Evolutionary conservation across 2,888 invertebrate genomes (phyloP).

Genomic region (Parthenolecanium corni): DNA sequence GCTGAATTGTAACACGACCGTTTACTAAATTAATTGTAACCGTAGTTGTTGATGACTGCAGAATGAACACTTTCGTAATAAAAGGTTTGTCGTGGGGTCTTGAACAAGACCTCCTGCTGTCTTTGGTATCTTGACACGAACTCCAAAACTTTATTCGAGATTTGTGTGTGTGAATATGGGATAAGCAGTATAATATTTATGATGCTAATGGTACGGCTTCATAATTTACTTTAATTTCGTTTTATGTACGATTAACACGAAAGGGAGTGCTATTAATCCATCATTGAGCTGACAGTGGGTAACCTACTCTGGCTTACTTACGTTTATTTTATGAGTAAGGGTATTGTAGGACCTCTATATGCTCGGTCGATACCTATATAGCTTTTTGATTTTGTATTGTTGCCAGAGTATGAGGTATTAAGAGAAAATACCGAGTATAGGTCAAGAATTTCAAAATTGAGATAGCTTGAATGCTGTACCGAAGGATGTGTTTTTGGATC

Average conservation of each 20-base stretch:
- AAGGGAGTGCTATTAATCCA: slow-evolving; percentile 20
- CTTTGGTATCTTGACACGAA: slow-evolving; percentile 15
- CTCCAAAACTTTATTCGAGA: neutral
- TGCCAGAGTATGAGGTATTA: no score
- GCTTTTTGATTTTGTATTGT: no score
- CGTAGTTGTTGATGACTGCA: slow-evolving; percentile 22
- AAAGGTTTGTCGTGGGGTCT: slow-evolving; percentile 19
- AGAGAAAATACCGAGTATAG: no score
- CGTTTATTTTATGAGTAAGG: no score
- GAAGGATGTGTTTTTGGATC: no score
- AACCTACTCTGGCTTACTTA: slow-evolving; percentile 1
- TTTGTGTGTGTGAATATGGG: slow-evolving; percentile 9
- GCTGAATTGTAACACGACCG: slow-evolving; percentile 24
- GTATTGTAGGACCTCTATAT: no score
- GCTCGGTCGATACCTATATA: no score
- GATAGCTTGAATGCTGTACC: no score
- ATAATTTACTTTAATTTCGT: slow-evolving; percentile 25
- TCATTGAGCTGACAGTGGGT: slow-evolving; percentile 16
- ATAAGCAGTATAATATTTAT: slow-evolving; percentile 16
- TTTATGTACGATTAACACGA: slow-evolving; percentile 26
- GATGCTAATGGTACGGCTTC: slow-evolving; percentile 23
- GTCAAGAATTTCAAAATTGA: no score
- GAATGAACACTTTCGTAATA: slow-evolving; percentile 24
- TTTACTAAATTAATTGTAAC: slow-evolving; percentile 22
- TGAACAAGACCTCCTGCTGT: slow-evolving; percentile 18